Base-by-base conservation (phyloP, 2,113 vertebrate species). In the Sebastes fasciatus region DNA sequence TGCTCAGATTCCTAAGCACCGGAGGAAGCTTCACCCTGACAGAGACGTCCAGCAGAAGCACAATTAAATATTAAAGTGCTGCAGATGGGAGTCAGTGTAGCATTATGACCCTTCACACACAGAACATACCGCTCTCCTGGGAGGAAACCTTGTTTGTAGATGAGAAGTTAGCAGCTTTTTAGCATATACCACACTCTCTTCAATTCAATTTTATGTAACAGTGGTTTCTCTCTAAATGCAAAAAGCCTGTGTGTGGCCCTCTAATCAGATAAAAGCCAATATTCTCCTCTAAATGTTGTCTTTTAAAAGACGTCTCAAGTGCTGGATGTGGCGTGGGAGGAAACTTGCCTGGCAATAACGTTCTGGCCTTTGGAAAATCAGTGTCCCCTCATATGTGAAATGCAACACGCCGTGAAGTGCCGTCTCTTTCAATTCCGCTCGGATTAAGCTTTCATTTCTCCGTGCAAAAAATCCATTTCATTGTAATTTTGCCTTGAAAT, bases 391-490 rank as follows among this genome's bases (percentile, higher is more conserved):
- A 58, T 52, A 46, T 75, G 7, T 73, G 49, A 83, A 70, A 77
- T 75, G 42, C 63, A 65, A 68, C 43, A 14, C 2, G 13, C 19
- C 1, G 1, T 45, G 19, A 76, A 70, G 26, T 14, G 2, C 48
- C 0, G 10, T 6, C 6, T 74, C 42, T 75, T 70, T 74, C 89
- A 85, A 79, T 91, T 86, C 48, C 6, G 0, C 70, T 55, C 6
- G 4, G 51, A 79, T 86, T 65, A 77, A 63, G 48, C 62, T 82
- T 80, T 83, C 9, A 62, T 77, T 64, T 71, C 48, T 46, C 48
- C 51, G 23, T 66, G 45, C 17, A 13, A 72, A 54, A 70, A 76
- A 89, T 76, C 80, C 0, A 87, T 87, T 85, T 57, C 21, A 23
- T 48, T 1, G n/a, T 57, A 26, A 79, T 57, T 23, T 75, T 26